A percentile compares a stretch with the other conserved stretches of the same genome.
These are phyloP conservation scores for Cephus pulcher DNA, from an alignment of 2,888 invertebrate species.

Conservation along the genomic window DNA sequence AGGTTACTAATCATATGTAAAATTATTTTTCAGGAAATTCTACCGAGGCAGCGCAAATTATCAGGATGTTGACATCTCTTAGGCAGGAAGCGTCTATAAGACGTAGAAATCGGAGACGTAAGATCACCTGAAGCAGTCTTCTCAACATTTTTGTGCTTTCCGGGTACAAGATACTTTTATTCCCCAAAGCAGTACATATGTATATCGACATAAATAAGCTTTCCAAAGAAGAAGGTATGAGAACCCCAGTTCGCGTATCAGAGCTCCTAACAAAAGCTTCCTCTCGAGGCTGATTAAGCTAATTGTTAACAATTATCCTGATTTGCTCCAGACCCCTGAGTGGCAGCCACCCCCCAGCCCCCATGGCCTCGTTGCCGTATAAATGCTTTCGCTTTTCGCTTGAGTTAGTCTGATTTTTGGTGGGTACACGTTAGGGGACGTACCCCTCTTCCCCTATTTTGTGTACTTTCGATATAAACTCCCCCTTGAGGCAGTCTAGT, in stretches of 20 bases:
- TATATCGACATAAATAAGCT: background rate
- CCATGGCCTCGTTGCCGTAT: slow-evolving; percentile 31
- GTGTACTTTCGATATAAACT: background rate
- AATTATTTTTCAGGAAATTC: background rate
- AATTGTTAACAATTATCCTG: slow-evolving; percentile 67
- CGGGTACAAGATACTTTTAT: background rate
- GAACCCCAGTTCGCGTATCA: slow-evolving; percentile 35
- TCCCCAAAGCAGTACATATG: background rate
- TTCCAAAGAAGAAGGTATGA: background rate
- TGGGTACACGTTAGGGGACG: slow-evolving; percentile 20
- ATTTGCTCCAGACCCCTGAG: slow-evolving; percentile 60
- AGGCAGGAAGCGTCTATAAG: no score
- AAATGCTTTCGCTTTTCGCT: slow-evolving; percentile 56
- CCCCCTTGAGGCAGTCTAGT: background rate
- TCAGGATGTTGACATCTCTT: no score
- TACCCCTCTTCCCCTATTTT: background rate
- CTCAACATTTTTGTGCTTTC: no score
- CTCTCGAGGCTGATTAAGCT: slow-evolving; percentile 65
- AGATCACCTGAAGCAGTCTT: no score
- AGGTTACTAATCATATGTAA: background rate
- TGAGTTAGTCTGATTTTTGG: slow-evolving; percentile 49
- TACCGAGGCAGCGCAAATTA: background rate
- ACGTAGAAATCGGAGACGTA: no score
- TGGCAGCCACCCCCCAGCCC: slow-evolving; percentile 46
- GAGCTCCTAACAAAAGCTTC: slow-evolving; percentile 59